phyloP scores from a whole-genome alignment of 2,113 vertebrate genomes.

The Chrysochloris asiatica region DNA sequence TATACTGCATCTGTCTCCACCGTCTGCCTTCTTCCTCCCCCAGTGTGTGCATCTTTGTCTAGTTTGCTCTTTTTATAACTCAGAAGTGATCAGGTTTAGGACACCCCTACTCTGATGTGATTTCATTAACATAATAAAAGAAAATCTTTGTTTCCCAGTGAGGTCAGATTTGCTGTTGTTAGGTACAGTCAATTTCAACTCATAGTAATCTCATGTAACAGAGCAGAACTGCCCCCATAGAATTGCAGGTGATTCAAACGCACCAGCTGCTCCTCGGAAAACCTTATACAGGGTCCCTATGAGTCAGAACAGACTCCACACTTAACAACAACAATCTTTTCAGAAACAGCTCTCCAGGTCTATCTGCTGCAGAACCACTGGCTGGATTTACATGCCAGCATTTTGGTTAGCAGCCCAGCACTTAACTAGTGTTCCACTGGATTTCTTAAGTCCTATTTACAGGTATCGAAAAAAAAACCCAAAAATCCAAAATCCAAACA shows the following conservation, averaged over 20 bases:
- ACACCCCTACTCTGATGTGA: background rate
- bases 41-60: background rate
- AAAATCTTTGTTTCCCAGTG: background rate
- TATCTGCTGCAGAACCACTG: background rate
- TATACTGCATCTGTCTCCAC: background rate
- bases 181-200: background rate
- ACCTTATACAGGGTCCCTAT: no score
- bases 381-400: background rate
- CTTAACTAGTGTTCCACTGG: background rate
- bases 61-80: background rate
- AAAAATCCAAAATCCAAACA: background rate
- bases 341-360: background rate
- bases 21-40: background rate
- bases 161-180: background rate
- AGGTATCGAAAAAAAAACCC: no score
- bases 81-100: background rate
- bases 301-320: no score
- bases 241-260: no score
- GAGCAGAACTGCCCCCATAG: background rate
- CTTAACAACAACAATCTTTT: no score
- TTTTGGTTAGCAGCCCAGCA: no score
- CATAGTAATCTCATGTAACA: background rate
- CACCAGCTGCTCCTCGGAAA: no score
- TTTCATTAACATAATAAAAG: background rate
- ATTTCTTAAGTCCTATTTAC: background rate